Evolutionary conservation across 2,797 vertebrate species (phyloP).

Genomic region (Xenops minutus): DNA sequence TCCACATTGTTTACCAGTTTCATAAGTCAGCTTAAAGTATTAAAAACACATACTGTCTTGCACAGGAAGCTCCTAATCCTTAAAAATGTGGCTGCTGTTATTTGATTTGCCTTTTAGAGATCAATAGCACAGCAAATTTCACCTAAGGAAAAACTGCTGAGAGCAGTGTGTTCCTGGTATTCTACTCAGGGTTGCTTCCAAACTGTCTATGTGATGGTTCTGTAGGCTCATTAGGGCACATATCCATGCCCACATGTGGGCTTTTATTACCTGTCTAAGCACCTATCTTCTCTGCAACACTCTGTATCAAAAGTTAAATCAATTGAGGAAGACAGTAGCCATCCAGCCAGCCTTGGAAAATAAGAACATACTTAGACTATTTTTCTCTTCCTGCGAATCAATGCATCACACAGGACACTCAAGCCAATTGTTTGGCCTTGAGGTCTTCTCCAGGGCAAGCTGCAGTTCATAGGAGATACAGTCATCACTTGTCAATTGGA

Average conservation of each 20-base stretch:
- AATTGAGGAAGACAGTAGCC: neutral
- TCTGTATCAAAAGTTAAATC: neutral
- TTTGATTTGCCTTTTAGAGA: constrained; percentile 66
- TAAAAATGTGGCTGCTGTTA: constrained; percentile 49
- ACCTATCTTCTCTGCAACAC: neutral
- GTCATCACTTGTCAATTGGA: neutral
- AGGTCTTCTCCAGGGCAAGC: neutral
- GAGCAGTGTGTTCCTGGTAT: neutral
- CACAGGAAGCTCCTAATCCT: constrained; percentile 62
- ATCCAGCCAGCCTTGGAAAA: neutral
- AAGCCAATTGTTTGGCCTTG: neutral
- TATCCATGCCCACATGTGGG: neutral
- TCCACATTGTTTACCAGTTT: constrained; percentile 49
- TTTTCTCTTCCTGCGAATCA: neutral
- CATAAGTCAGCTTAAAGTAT: constrained; percentile 64
- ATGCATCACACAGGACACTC: neutral
- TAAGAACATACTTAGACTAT: neutral
- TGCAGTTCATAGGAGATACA: neutral
- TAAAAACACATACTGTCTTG: constrained; percentile 51
- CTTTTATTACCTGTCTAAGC: neutral
- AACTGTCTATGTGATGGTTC: neutral
- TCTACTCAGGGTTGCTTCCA: neutral
- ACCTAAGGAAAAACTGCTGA: constrained; percentile 2
- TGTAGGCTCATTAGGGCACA: neutral
- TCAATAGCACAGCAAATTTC: constrained; percentile 32